A percentile compares a stretch with the other conserved stretches of the same genome.
These are phyloP conservation scores for Montifringilla adamsi DNA, from an alignment of 2,113 vertebrate species.

Conservation along the genomic window DNA sequence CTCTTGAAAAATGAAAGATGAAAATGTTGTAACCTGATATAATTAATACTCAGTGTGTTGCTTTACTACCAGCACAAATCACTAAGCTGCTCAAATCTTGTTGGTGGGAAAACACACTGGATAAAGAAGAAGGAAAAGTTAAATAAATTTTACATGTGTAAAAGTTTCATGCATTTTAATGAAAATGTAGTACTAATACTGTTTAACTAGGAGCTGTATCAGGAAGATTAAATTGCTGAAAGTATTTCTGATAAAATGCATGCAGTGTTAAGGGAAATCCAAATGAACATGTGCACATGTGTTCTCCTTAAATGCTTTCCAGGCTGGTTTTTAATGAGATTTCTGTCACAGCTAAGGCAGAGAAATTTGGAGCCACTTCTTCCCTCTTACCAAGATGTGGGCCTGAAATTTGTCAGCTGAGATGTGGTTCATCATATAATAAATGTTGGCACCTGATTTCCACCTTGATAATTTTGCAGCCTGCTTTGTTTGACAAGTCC, in stretches of 20 bases:
- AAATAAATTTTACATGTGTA: neutral
- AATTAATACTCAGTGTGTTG: neutral
- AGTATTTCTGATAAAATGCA: neutral
- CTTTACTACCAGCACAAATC: neutral
- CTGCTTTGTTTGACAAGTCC: neutral
- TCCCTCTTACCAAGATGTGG: neutral
- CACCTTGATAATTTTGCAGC: neutral
- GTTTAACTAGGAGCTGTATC: neutral
- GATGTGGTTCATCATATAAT: constrained; percentile 15
- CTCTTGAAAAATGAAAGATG: neutral
- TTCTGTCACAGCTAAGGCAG: neutral
- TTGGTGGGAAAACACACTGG: neutral
- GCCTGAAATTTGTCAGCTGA: neutral
- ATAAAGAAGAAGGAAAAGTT: neutral
- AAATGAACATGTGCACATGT: neutral
- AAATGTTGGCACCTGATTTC: constrained; percentile 11
- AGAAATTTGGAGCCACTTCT: constrained; percentile 27
- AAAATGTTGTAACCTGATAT: neutral
- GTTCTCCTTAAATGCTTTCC: neutral
- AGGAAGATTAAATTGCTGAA: constrained; percentile 19
- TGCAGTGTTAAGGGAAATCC: neutral
- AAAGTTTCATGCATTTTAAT: neutral
- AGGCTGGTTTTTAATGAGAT: neutral
- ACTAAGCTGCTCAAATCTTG: neutral
- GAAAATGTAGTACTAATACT: neutral